A percentile compares a stretch with the other conserved stretches of the same genome.
Evolutionary conservation across 2,888 invertebrate genomes (phyloP).

Genomic region (Perithous albicinctus): DNA sequence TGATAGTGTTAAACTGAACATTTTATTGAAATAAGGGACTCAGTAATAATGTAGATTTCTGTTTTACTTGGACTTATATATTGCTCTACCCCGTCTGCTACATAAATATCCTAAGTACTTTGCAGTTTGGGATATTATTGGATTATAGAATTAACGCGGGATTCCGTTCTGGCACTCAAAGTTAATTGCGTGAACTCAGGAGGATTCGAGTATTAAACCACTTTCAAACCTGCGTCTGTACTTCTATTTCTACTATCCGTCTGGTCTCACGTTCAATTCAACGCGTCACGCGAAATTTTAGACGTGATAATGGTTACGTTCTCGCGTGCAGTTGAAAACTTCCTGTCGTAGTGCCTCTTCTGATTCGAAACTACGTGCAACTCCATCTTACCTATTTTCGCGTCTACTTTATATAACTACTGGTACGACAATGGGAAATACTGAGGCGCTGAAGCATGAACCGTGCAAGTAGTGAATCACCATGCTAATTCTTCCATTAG

Average conservation of each 20-base stretch:
- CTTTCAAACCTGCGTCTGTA: neutral
- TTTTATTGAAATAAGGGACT: neutral
- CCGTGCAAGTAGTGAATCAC: neutral
- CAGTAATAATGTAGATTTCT: neutral
- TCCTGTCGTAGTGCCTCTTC: constrained; percentile 27
- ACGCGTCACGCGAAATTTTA: constrained; percentile 30
- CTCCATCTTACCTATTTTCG: constrained; percentile 29
- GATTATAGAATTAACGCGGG: constrained; percentile 20
- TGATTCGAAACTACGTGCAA: constrained; percentile 27
- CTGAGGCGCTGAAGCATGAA: neutral
- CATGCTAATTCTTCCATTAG: no score
- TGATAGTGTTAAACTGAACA: neutral
- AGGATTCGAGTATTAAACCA: constrained; percentile 37
- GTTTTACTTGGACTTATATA: neutral
- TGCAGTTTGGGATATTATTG: constrained; percentile 3
- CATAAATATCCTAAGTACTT: constrained; percentile 2
- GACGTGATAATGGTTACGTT: constrained; percentile 50
- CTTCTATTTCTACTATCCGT: neutral
- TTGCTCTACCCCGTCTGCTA: neutral
- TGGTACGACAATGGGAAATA: neutral
- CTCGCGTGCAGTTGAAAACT: constrained; percentile 50
- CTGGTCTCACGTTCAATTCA: neutral
- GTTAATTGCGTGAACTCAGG: constrained; percentile 33
- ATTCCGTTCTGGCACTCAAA: constrained; percentile 20
- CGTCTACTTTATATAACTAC: constrained; percentile 15